These are phyloP conservation scores for Drosophila subobscura DNA, from an alignment of 1,140 invertebrate genomes.

Conservation along the genomic window DNA sequence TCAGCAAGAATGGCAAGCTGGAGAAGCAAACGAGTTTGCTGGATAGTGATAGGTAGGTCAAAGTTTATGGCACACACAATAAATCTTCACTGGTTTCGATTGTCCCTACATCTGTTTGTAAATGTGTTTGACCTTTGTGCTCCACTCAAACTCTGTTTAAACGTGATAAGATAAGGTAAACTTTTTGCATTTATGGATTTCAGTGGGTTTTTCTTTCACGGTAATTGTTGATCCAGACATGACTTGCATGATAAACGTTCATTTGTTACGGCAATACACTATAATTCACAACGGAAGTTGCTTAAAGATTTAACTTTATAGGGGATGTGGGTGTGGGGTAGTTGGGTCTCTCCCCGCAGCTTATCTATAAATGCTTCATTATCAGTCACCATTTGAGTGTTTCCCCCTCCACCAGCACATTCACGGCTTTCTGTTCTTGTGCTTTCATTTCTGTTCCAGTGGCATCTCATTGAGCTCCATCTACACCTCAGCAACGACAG, in stretches of 20 bases:
- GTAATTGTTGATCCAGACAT: conserved; percentile 14
- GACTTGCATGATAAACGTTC: conserved; percentile 20
- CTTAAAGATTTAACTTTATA: conserved; percentile 17
- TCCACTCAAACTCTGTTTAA: conserved; percentile 26
- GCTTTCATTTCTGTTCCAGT: conserved; percentile 46
- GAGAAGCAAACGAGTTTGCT: conserved; percentile 72
- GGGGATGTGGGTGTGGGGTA: conserved; percentile 13
- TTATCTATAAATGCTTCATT: neutral
- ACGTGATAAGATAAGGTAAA: conserved; percentile 58
- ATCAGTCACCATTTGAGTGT: neutral
- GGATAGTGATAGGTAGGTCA: conserved; percentile 69
- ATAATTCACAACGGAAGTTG: conserved; percentile 12
- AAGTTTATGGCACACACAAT: neutral
- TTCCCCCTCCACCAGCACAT: conserved; percentile 2
- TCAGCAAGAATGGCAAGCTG: conserved; percentile 60
- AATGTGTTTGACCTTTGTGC: conserved; percentile 36
- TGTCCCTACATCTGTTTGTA: conserved; percentile 23
- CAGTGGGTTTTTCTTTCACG: conserved; percentile 26
- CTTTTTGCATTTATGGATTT: conserved; percentile 7
- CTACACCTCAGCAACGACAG: conserved; percentile 29
- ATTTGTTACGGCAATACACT: conserved; percentile 1
- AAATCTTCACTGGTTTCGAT: conserved; percentile 8
- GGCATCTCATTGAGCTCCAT: conserved; percentile 70
- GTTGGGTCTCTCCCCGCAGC: neutral
- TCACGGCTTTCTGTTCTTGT: conserved; percentile 32